Evolutionary conservation across 2,888 invertebrate genomes (phyloP).

Genomic region (Caenorhabditis sp.): DNA sequence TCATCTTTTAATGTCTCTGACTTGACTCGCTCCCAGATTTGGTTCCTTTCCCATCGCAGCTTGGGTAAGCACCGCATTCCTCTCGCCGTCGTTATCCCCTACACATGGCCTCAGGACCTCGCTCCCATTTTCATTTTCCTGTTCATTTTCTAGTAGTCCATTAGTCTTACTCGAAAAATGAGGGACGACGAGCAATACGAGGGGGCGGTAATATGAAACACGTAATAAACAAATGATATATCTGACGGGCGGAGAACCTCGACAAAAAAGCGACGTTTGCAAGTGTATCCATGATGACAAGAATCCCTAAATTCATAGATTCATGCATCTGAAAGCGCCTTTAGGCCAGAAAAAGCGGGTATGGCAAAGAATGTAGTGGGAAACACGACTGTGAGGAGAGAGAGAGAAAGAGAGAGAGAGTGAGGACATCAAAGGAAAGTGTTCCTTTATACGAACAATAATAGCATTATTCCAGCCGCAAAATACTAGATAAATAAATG

Average conservation of each 20-base stretch:
- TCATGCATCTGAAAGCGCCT: conserved; percentile 59
- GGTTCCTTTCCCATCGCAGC: not conserved
- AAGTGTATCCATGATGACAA: conserved; percentile 4
- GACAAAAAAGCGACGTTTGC: not conserved
- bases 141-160: conserved; percentile 54
- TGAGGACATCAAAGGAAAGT: conserved; percentile 3
- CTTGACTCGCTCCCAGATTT: conserved; percentile 20
- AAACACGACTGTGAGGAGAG: not conserved
- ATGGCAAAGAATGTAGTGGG: conserved; percentile 9
- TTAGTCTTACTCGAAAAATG: conserved; percentile 53
- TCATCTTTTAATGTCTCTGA: conserved; percentile 26
- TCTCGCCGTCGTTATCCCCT: too few relatives aligned
- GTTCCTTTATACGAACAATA: conserved; percentile 25
- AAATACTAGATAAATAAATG: too few relatives aligned
- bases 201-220: conserved; percentile 34
- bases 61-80: not conserved
- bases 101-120: too few relatives aligned
- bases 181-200: conserved; percentile 20
- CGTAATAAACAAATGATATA: conserved; percentile 52
- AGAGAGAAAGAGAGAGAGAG: conserved; percentile 8
- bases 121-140: conserved; percentile 45
- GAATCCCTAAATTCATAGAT: conserved; percentile 52
- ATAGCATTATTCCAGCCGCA: conserved; percentile 15
- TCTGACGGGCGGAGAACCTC: conserved; percentile 16
- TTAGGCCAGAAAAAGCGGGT: conserved; percentile 10